These are phyloP conservation scores for Oegoconia quadripuncta DNA, from an alignment of 2,888 invertebrate genomes.

Conservation along the genomic window DNA sequence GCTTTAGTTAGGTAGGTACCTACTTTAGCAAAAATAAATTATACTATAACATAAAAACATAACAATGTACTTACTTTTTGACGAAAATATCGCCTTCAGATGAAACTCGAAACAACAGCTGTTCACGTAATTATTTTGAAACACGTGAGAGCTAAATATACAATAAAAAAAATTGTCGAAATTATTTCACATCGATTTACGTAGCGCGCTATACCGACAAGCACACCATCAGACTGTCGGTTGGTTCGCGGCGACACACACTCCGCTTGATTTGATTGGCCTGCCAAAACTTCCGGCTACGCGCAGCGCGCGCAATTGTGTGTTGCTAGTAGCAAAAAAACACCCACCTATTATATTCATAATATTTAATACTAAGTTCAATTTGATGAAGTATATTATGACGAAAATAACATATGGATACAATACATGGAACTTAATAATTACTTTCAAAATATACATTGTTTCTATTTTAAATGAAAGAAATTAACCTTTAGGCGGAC, in stretches of 20 bases:
- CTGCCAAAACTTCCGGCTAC: constrained; percentile 69
- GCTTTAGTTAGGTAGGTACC: too few relatives aligned
- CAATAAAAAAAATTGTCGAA: constrained; percentile 11
- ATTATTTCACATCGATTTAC: constrained; percentile 39
- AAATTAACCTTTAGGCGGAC: too few relatives aligned
- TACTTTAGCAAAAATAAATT: too few relatives aligned
- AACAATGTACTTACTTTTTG: constrained; percentile 10
- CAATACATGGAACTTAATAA: too few relatives aligned
- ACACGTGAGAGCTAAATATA: constrained; percentile 18
- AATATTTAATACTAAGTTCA: neutral
- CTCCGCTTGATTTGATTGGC: constrained; percentile 59
- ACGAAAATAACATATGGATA: too few relatives aligned
- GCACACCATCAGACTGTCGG: constrained; percentile 40
- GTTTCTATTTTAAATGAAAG: too few relatives aligned
- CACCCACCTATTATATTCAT: neutral
- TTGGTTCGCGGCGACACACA: constrained; percentile 31
- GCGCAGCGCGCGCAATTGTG: constrained; percentile 67
- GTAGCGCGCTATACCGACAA: constrained; percentile 35
- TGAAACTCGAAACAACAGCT: constrained; percentile 5
- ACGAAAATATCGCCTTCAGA: neutral
- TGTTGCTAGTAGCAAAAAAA: constrained; percentile 37
- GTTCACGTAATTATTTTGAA: constrained; percentile 15
- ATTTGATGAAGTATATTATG: too few relatives aligned
- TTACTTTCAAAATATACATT: too few relatives aligned
- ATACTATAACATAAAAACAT: too few relatives aligned